Conservation (phyloP, 1,140 invertebrate genomes). For the Zeugodacus cucurbitae region DNA sequence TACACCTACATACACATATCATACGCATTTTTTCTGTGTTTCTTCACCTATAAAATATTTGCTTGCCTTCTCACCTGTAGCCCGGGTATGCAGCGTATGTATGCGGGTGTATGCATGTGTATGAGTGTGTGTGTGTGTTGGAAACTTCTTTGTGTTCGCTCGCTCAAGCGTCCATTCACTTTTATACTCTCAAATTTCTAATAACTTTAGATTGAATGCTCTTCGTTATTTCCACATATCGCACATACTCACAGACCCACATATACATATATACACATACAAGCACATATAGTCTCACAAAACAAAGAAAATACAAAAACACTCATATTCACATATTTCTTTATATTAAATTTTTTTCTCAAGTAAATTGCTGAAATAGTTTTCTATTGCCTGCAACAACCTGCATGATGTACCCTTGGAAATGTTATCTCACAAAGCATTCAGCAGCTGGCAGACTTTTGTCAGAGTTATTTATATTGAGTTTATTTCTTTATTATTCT, state of each 20-base stretch:
- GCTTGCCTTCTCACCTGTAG: conserved; percentile 32
- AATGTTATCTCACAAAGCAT: neutral
- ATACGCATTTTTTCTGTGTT: neutral
- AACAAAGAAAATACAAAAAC: no score
- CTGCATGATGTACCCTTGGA: neutral
- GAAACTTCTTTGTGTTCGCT: neutral
- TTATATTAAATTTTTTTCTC: neutral
- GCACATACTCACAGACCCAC: neutral
- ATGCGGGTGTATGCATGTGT: neutral
- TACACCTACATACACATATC: neutral
- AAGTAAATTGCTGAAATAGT: neutral
- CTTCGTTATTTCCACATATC: neutral
- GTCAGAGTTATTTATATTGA: neutral
- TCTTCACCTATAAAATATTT: conserved; percentile 21
- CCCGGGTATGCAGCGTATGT: no score
- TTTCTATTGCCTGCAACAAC: neutral
- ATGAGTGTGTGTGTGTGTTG: neutral
- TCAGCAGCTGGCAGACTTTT: neutral
- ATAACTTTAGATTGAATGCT: neutral
- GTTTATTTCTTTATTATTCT: neutral
- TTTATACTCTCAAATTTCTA: neutral
- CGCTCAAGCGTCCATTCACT: neutral
- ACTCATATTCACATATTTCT: no score
- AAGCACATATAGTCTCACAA: no score
- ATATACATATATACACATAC: neutral